These are phyloP conservation scores for Xenus cinereus DNA, from an alignment of 2,113 vertebrate genomes.

Conservation along the genomic window DNA sequence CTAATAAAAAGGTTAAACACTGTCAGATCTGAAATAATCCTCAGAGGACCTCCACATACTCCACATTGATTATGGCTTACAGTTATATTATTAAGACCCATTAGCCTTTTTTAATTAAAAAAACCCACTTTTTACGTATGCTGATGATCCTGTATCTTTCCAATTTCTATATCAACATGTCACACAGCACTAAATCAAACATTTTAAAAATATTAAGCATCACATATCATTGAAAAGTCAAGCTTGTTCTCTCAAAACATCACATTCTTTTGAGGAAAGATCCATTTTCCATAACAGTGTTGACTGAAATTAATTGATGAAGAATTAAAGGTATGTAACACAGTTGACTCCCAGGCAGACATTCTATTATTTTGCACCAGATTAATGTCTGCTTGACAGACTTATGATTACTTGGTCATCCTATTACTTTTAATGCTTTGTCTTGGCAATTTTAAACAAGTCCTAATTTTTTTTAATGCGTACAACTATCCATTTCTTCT, in stretches of 20 bases:
- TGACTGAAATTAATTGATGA: not conserved
- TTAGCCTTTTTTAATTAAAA: not conserved
- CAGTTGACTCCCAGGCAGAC: not conserved
- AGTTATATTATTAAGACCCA: not conserved
- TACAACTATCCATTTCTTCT: not conserved
- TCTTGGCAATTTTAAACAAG: not conserved
- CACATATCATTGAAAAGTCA: not conserved
- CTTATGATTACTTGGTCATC: not conserved
- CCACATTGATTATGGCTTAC: not conserved
- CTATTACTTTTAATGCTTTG: not conserved
- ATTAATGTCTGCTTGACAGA: not conserved
- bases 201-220: not conserved
- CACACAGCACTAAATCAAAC: not conserved
- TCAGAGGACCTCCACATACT: not conserved
- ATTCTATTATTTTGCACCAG: not conserved
- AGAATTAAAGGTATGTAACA: not conserved
- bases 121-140: not conserved
- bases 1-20: conserved; percentile 39
- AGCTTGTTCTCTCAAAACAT: not conserved
- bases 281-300: not conserved
- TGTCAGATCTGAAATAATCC: not conserved
- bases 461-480: not conserved
- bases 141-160: not conserved
- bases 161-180: not conserved
- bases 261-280: not conserved